These are phyloP conservation scores for Cryptotis parvus DNA, from an alignment of 2,113 vertebrate species.

Conservation along the genomic window DNA sequence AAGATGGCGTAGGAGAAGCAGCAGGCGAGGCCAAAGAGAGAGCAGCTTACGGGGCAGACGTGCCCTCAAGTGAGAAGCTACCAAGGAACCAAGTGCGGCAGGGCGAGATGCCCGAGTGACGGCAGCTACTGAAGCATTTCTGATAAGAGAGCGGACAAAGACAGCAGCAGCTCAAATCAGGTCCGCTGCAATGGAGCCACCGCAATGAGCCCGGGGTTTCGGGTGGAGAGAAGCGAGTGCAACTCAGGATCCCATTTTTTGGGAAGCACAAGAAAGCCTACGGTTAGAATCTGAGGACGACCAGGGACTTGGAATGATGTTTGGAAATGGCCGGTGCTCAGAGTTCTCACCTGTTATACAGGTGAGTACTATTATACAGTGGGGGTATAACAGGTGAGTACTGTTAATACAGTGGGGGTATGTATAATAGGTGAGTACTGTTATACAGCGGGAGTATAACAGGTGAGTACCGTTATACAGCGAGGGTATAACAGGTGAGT, in stretches of 20 bases:
- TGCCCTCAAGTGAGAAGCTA: not conserved
- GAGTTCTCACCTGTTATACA: not conserved
- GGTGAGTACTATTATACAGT: no score
- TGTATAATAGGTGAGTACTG: no score
- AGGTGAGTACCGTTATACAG: no score
- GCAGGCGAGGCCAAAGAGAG: not conserved
- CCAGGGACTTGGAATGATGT: not conserved
- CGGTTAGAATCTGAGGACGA: not conserved
- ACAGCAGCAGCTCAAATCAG: not conserved
- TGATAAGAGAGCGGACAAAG: not conserved
- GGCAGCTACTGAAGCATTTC: not conserved
- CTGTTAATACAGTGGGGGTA: no score
- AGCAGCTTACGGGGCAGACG: not conserved
- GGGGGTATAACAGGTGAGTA: no score
- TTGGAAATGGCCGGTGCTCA: not conserved
- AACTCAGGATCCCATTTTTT: not conserved
- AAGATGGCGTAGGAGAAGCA: not conserved
- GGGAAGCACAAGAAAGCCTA: not conserved
- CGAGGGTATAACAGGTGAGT: no score
- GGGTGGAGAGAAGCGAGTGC: not conserved
- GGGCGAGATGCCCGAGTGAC: not conserved
- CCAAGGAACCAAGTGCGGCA: not conserved
- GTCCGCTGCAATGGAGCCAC: not conserved
- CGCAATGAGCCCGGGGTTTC: constrained; percentile 7
- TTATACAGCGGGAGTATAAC: no score